Conservation (phyloP, 2,113 vertebrate genomes). For the Sturnus vulgaris region DNA sequence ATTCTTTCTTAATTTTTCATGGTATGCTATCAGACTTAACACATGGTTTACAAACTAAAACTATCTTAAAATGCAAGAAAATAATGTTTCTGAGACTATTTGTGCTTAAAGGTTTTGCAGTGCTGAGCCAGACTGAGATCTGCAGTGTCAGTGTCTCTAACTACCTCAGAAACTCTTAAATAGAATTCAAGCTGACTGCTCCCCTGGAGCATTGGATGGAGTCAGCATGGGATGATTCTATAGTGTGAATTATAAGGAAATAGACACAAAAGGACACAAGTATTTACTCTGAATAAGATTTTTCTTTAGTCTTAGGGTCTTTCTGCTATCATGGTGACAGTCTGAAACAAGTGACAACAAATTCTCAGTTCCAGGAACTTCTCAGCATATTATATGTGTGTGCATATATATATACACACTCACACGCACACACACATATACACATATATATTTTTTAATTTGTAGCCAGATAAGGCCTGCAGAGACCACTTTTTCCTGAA, state of each 20-base stretch:
- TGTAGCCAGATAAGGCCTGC: background rate
- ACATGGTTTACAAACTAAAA: background rate
- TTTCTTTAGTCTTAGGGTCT: background rate
- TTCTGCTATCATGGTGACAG: background rate
- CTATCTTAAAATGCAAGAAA: background rate
- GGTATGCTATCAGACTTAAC: background rate
- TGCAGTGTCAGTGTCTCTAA: background rate
- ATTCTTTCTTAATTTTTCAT: background rate
- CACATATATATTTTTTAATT: background rate
- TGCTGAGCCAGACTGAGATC: background rate
- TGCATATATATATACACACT: rapidly evolving
- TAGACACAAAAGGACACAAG: background rate
- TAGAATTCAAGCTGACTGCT: background rate
- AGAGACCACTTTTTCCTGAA: background rate
- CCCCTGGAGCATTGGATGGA: background rate
- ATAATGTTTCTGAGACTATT: background rate
- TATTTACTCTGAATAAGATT: background rate
- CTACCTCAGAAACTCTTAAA: background rate
- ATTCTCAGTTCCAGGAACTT: background rate
- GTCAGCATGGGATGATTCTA: background rate
- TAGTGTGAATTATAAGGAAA: background rate
- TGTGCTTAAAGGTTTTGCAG: background rate
- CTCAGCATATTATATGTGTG: background rate
- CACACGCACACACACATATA: too few relatives aligned
- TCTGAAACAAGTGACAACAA: background rate